Conservation (phyloP, 2,888 invertebrate species). For the Drosophila neutralis region DNA sequence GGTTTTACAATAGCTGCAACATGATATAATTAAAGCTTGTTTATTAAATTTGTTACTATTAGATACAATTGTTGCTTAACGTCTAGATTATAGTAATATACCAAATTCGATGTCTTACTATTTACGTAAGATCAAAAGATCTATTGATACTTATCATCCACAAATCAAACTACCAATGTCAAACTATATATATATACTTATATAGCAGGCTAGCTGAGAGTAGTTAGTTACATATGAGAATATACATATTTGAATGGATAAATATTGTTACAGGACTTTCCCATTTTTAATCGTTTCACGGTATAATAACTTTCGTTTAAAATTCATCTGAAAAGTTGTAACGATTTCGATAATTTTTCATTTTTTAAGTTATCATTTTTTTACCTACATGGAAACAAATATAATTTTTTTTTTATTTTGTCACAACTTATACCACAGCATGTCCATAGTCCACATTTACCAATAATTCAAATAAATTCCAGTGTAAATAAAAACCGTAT, state of each 20-base stretch:
- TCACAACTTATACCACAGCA: neutral
- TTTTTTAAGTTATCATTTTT: neutral
- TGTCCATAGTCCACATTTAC: constrained; percentile 1
- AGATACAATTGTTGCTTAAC: neutral
- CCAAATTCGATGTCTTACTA: too few relatives aligned
- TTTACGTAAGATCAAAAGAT: too few relatives aligned
- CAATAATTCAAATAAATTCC: constrained; percentile 17
- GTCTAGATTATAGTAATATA: neutral
- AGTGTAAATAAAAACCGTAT: constrained; percentile 30
- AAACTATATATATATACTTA: neutral
- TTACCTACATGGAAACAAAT: too few relatives aligned
- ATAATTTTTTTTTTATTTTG: neutral
- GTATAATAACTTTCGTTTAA: neutral
- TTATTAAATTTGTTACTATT: neutral
- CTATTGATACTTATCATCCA: too few relatives aligned
- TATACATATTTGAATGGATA: neutral
- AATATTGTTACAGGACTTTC: neutral
- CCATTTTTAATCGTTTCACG: neutral
- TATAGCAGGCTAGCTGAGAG: neutral
- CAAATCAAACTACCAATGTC: too few relatives aligned
- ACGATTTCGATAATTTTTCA: neutral
- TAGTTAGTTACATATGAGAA: neutral
- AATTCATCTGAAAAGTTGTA: neutral
- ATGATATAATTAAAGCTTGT: constrained; percentile 5
- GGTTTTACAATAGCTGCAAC: neutral